Evolutionary conservation across 2,797 vertebrate species (phyloP), one percentile per base, ranked within the genome.

Genomic region (Carduelis carduelis): DNA sequence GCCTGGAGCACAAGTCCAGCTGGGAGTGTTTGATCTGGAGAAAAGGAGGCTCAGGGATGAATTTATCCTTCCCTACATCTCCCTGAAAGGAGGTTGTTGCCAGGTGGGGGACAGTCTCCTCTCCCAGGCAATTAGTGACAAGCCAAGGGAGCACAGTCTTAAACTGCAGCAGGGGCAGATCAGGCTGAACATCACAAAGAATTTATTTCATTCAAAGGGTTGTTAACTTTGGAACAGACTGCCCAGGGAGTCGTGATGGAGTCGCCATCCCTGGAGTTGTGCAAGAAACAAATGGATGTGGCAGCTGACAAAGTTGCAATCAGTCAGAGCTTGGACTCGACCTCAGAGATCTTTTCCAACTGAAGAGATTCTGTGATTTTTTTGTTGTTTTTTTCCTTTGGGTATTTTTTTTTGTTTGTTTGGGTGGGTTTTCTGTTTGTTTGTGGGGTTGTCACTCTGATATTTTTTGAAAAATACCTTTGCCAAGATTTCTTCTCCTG

Each of bases 171-270:
- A 37, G 3, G 19, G 23, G 15, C 52, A n/a, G 19, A 44, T 44
- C 46, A n/a, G n/a, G 63, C 61, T 52, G 19, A 66, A 28, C 19
- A 15, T 37, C n/a, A 60, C 8, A 11, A 76, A 52, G 8, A 28
- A 23, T n/a, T 44, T 44, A 52, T 66, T 60, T 50, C 5, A 16
- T 59, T 59, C 18, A 20, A 52, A n/a, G 14, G 1, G 3, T n/a
- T 66, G 8, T n/a, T 52, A n/a, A 52, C 19, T n/a, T 35, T 44
- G 46, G 8, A 66, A 19, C 0, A 0, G 53, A 52, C 37, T 60
- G 8, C 10, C 27, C 15, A 52, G n/a, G 7, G 5, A 44, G 12
- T n/a, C 19, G 27, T 68, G 37, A 20, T 52, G 10, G 22, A 52
- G 27, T 52, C n/a, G n/a, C 8, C 15, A 32, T 59, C 19, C 12